A percentile compares a stretch with the other conserved stretches of the same genome.
phyloP scores from a whole-genome alignment of 1,140 invertebrate species.

The Procambarus virginalis region DNA sequence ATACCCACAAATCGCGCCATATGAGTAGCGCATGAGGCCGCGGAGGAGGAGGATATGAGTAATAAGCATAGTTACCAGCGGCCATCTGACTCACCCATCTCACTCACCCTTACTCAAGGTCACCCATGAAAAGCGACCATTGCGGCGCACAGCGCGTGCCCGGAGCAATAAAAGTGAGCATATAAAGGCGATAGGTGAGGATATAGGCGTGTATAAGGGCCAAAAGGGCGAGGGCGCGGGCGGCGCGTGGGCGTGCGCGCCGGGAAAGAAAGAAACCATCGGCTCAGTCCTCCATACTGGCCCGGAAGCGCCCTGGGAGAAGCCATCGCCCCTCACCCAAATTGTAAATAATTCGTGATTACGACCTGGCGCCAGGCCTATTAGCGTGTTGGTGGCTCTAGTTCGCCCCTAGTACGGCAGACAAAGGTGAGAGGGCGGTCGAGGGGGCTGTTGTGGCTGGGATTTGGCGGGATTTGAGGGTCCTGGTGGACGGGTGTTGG shows the following conservation, averaged over 20 bases:
- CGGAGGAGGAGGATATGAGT: too few relatives aligned
- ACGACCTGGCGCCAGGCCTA: neutral
- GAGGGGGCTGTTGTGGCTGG: neutral
- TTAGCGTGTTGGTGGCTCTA: neutral
- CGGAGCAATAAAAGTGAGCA: too few relatives aligned
- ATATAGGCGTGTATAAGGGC: too few relatives aligned
- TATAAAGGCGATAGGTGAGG: too few relatives aligned
- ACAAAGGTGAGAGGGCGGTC: neutral
- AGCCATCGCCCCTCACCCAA: neutral
- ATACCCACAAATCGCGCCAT: too few relatives aligned
- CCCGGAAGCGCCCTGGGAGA: conserved; percentile 11
- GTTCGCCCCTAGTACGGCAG: neutral
- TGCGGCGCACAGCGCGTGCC: too few relatives aligned
- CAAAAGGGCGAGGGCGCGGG: too few relatives aligned
- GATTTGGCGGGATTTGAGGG: neutral
- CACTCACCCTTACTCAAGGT: too few relatives aligned
- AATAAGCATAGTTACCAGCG: too few relatives aligned
- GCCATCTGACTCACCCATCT: too few relatives aligned
- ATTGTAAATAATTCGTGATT: conserved; percentile 14
- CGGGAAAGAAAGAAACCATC: neutral
- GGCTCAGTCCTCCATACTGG: neutral
- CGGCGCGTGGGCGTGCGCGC: neutral
- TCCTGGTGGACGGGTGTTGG: neutral
- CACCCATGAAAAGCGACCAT: too few relatives aligned
- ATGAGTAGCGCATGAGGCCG: too few relatives aligned